Conservation (phyloP, 2,797 vertebrate genomes). For the Melanotaenia parkinsoni region DNA sequence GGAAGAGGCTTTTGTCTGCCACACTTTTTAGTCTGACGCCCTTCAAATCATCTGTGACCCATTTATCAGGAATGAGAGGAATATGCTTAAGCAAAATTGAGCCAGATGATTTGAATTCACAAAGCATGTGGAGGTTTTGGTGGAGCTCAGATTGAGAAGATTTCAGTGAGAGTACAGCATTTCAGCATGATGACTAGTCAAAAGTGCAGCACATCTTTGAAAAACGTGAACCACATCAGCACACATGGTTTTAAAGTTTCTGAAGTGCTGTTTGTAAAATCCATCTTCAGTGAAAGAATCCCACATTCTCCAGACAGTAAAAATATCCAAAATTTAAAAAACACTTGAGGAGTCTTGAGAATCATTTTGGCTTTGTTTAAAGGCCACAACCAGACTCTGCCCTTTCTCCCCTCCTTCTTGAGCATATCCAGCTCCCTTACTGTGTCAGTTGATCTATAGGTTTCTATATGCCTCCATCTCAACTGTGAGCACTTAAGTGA, state of each 20-base stretch:
- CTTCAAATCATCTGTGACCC: conserved; percentile 16
- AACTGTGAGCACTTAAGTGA: conserved; percentile 43
- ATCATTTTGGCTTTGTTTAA: conserved; percentile 26
- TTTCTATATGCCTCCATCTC: conserved; percentile 40
- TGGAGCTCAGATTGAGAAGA: background rate
- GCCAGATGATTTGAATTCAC: conserved; percentile 15
- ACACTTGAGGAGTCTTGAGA: conserved; percentile 41
- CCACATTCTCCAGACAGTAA: conserved; percentile 41
- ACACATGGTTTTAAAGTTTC: conserved; percentile 64
- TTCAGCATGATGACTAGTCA: conserved; percentile 30
- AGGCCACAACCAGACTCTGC: conserved; percentile 47
- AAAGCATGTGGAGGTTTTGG: conserved; percentile 1
- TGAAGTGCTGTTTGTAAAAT: conserved; percentile 58
- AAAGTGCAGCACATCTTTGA: conserved; percentile 27
- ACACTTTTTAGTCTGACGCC: conserved; percentile 9
- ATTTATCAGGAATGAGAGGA: background rate
- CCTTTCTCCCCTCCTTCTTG: conserved; percentile 15
- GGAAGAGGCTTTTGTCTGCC: conserved; percentile 23
- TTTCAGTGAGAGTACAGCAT: conserved; percentile 1
- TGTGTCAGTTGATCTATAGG: conserved; percentile 44
- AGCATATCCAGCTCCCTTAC: conserved; percentile 22
- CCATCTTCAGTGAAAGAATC: conserved; percentile 32
- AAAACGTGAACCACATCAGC: conserved; percentile 27
- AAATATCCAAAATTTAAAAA: conserved; percentile 32
- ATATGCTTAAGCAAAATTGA: background rate